Base-by-base conservation (phyloP, 92 coral and sea anemone genomes). In the Phymanthus crucifer region DNA sequence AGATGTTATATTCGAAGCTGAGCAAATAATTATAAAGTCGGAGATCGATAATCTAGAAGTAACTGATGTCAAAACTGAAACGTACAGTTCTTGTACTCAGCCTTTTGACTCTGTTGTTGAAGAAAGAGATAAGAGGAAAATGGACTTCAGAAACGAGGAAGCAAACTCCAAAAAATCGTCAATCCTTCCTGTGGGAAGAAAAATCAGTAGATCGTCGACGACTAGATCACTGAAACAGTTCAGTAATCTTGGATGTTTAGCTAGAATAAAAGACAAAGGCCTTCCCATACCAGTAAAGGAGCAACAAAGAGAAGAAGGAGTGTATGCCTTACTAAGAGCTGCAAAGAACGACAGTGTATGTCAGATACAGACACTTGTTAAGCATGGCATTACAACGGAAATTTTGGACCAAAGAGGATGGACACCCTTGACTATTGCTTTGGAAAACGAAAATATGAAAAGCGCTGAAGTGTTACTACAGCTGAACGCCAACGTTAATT, bases 251-350 rank as follows among this genome's bases (percentile, higher is more conserved):
- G 34, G 68, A 61, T 34, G 23, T 54, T 54, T 54, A 19, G 27
- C 14, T 13, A 61, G 14, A 24, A 29, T 18, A 3, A 61, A 27
- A 26, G 68, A 61, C 32, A 61, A 24, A 29, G 23, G 29, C 32
- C 0, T 61, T 61, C 68, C 68, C 68, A 61, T 61, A 18, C 27
- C 32, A 61, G 32, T 61, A 34, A 6, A 24, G 16, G 61, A 76
- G 38, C 40, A 26, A 3, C 40, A n/a, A 18, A 79, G 72, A 52
- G 79, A 85, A 68, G 86, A 78, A 66, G 94, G 84, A 5, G 73
- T 84, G 71, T 24, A 66, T 1, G 84, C 90, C 67, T 82, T 93
- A 35, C 94, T 90, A 40, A 81, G 91, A 26, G 97, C 97, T 40
- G 97, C 90, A 13, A 91, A 90, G 40, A 78, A 73, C 64, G 89